Evolutionary conservation across 2,888 invertebrate genomes (phyloP), one percentile per base, ranked within the genome.

Genomic region (Drosophila buzzatii): DNA sequence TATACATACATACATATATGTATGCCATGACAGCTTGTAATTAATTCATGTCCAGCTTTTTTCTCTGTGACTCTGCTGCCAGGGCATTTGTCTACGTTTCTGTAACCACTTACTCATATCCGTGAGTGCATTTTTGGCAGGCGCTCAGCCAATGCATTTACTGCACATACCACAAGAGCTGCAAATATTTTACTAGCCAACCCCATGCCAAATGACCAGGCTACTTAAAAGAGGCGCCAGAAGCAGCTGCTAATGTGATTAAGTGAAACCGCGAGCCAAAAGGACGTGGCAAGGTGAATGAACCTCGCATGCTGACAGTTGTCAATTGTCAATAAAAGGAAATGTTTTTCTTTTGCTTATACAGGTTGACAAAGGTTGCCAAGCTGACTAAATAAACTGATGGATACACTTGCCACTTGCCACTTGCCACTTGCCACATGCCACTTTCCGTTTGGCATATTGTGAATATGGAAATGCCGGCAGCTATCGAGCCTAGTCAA

Each of bases 51-150:
- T 85, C 84, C 79, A 59, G 61, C 18, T 68, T 71, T 14, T n/a
- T 31, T 51, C n/a, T 18, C 7, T 18, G 71, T 55, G 55, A 55
- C 35, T 51, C 47, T 56, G 27, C 60, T 75, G 62, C 59, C 68
- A 60, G 62, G 42, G 75, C 66, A 70, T 79, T 67, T 75, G 37
- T 75, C 75, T 79, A 44, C 14, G 23, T n/a, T n/a, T 59, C 37
- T 14, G 4, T 3, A 41, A 35, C 18, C 82, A 69, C 71, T 82
- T 72, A 86, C 66, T 89, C 87, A 85, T 85, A 84, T 66, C 47
- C 31, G 70, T 64, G 76, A 85, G 85, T 85, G 85, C 87, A 86
- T 81, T 85, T 85, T 85, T 85, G 85, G 85, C 85, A 85, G 57
- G 8, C 66, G 67, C 51, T 71, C 81, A 77, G 72, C 53, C 53